Evolutionary conservation across 1,140 invertebrate species (phyloP).

Genomic region (Vanessa atalanta): DNA sequence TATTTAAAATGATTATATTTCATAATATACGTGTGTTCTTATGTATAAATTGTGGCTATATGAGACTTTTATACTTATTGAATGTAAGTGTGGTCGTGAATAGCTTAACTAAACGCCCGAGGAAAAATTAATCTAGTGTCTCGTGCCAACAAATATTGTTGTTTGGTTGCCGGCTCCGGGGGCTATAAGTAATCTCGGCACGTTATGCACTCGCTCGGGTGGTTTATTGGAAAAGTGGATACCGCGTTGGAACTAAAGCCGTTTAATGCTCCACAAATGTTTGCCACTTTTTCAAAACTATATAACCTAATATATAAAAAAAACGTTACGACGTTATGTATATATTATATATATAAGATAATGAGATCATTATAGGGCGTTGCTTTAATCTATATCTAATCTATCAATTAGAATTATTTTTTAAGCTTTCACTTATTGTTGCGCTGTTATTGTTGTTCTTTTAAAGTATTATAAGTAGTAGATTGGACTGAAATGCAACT

Average conservation of each 20-base stretch:
- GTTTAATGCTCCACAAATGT: conserved; percentile 47
- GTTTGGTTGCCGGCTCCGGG: conserved; percentile 59
- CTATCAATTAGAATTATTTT: no score
- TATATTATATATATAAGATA: no score
- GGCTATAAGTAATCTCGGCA: conserved; percentile 75
- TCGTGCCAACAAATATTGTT: conserved; percentile 74
- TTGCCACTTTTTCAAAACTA: conserved; percentile 33
- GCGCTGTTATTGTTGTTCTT: no score
- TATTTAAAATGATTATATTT: no score
- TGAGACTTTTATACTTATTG: conserved; percentile 15
- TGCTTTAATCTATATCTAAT: no score
- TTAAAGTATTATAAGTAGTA: no score
- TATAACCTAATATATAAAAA: background rate
- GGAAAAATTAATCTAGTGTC: conserved; percentile 77
- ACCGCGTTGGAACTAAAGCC: conserved; percentile 35
- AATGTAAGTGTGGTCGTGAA: conserved; percentile 40
- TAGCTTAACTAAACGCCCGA: conserved; percentile 60
- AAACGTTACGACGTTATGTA: no score
- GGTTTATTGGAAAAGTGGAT: conserved; percentile 73
- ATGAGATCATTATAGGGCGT: no score
- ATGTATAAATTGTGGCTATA: background rate
- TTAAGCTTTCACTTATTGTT: no score
- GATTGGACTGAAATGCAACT: no score
- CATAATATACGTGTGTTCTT: no score
- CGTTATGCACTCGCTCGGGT: conserved; percentile 67